Percentiles rank a stretch among this genome's conserved stretches.
Conservation (phyloP, 2,888 invertebrate genomes). For the Euproctis similis region DNA sequence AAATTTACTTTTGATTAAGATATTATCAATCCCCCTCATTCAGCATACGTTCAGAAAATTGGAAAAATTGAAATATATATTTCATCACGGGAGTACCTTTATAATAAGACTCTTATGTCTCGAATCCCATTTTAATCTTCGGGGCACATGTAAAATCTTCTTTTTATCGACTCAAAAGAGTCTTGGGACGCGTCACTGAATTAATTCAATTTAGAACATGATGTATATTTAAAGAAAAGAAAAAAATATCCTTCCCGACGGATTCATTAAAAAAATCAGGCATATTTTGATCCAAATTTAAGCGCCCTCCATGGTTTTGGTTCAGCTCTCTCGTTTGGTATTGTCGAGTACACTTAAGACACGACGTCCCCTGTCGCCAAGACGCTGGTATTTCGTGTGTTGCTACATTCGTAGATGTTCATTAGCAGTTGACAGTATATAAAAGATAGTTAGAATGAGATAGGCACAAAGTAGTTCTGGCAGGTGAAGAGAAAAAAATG, state of each 20-base stretch:
- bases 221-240: too few species aligned
- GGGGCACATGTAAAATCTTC: conserved; percentile 23
- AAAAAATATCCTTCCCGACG: conserved; percentile 9
- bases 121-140: conserved; percentile 28
- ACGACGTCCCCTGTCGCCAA: too few species aligned
- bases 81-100: conserved; percentile 10
- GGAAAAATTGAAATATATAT: conserved; percentile 12
- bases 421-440: too few species aligned
- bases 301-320: conserved; percentile 14
- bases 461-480: too few species aligned
- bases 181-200: conserved; percentile 23
- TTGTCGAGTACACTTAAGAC: conserved; percentile 23
- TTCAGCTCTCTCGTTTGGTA: conserved; percentile 18
- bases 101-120: conserved; percentile 26
- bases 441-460: too few species aligned
- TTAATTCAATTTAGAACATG: conserved; percentile 22
- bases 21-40: conserved; percentile 1
- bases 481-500: too few species aligned
- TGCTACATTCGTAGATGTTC: too few species aligned
- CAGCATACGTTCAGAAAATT: conserved; percentile 3
- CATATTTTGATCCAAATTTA: conserved; percentile 30
- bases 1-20: too few species aligned
- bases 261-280: conserved; percentile 37
- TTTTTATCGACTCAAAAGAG: conserved; percentile 23
- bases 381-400: conserved; percentile 9